These are phyloP conservation scores for Zaprionus camerounensis DNA, from an alignment of 1,140 invertebrate species.

Conservation along the genomic window DNA sequence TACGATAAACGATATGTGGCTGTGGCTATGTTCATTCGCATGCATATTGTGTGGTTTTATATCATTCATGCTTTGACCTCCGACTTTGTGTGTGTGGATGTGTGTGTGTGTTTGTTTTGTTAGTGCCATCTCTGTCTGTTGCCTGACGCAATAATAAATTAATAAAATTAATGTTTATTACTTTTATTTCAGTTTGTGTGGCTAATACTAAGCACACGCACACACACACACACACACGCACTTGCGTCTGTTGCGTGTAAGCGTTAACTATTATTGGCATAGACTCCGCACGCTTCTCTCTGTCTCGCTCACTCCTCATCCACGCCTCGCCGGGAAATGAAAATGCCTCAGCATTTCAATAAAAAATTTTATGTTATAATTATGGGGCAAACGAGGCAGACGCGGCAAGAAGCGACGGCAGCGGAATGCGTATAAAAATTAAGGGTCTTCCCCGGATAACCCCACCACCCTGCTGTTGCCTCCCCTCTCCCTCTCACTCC, in stretches of 20 bases:
- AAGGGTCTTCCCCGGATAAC: constrained; percentile 7
- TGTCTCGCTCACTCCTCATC: background rate
- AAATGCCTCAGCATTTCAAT: constrained; percentile 70
- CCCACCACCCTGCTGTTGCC: too few relatives aligned
- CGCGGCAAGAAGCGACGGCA: constrained; percentile 4
- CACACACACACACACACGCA: background rate
- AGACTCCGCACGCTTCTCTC: background rate
- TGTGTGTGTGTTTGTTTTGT: constrained; percentile 14
- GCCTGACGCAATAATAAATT: constrained; percentile 59
- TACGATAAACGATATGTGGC: constrained; percentile 3
- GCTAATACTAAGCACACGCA: constrained; percentile 39
- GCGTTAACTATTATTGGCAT: constrained; percentile 39
- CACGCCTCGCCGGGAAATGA: constrained; percentile 30
- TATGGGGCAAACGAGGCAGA: constrained; percentile 56
- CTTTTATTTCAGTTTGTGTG: constrained; percentile 59
- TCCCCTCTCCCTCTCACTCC: background rate
- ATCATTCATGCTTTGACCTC: background rate
- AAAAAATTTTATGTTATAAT: constrained; percentile 76
- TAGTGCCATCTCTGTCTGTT: background rate
- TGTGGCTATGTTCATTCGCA: background rate
- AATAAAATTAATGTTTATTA: constrained; percentile 73
- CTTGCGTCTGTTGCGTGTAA: constrained; percentile 34
- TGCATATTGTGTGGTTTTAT: background rate
- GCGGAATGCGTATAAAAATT: constrained; percentile 60
- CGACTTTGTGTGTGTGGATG: background rate